Percentiles rank a stretch among this genome's conserved stretches.
Evolutionary conservation across 1,140 invertebrate species (phyloP).

Genomic region (Himalopsyche phryganea): DNA sequence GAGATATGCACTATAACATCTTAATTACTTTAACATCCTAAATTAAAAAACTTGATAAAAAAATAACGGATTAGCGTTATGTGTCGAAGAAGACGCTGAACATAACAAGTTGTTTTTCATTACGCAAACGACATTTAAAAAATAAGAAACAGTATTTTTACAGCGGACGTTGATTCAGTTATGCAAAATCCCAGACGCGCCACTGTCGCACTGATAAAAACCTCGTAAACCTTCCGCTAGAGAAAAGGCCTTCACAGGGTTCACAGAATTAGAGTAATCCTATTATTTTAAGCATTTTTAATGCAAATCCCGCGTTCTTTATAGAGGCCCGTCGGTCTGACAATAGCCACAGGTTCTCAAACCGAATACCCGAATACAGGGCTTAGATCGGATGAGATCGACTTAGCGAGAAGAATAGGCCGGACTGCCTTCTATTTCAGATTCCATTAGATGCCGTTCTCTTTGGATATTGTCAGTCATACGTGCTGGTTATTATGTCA

Average conservation of each 20-base stretch:
- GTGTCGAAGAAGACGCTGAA: too few relatives aligned
- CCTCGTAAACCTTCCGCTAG: slow-evolving; percentile 2
- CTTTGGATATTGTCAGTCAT: neutral
- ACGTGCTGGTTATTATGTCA: neutral
- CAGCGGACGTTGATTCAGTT: too few relatives aligned
- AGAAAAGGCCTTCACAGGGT: slow-evolving; percentile 13
- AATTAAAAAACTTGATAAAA: too few relatives aligned
- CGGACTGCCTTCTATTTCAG: neutral
- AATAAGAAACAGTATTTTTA: too few relatives aligned
- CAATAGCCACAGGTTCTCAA: neutral
- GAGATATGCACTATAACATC: too few relatives aligned
- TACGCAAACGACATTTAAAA: too few relatives aligned
- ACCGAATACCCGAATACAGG: neutral
- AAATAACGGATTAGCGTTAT: too few relatives aligned
- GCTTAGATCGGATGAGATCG: neutral
- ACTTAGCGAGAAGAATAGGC: neutral
- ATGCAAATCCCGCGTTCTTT: slow-evolving; percentile 25
- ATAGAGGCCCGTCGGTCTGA: slow-evolving; percentile 1
- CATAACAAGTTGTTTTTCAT: too few relatives aligned
- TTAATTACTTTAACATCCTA: too few relatives aligned
- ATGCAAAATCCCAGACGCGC: too few relatives aligned
- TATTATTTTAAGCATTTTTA: slow-evolving; percentile 35
- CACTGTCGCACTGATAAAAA: too few relatives aligned
- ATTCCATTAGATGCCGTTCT: slow-evolving; percentile 1
- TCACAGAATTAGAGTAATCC: slow-evolving; percentile 31